Evolutionary conservation across 2,113 vertebrate genomes (phyloP).

Genomic region (Campylorhamphus procurvoides): DNA sequence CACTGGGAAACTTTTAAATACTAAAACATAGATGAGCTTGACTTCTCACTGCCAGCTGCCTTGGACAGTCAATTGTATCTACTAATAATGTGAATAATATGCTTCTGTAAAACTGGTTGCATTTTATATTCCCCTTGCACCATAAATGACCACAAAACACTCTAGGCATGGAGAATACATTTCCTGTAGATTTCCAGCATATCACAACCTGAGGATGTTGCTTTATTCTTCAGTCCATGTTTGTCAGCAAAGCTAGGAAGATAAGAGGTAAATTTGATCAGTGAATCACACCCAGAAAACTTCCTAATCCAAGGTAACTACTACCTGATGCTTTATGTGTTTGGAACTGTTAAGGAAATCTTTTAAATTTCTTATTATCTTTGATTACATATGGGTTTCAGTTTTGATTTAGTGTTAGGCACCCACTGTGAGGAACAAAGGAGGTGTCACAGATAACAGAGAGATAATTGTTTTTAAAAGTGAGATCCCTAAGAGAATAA

Average conservation of each 20-base stretch:
- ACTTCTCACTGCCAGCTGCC: not conserved
- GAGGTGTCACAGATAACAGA: slow-evolving; percentile 9
- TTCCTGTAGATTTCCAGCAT: slow-evolving; percentile 1
- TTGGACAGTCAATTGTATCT: not conserved
- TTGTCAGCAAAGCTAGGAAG: slow-evolving; percentile 29
- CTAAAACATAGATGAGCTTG: not conserved
- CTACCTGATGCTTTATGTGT: slow-evolving; percentile 20
- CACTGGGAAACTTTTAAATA: slow-evolving; percentile 11
- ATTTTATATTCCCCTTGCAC: not conserved
- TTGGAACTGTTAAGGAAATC: slow-evolving; percentile 47
- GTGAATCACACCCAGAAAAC: slow-evolving; percentile 20
- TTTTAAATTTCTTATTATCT: slow-evolving; percentile 42
- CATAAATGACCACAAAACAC: not conserved
- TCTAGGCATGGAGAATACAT: not conserved
- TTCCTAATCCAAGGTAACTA: slow-evolving; percentile 46
- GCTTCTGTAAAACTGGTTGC: not conserved
- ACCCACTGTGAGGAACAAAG: slow-evolving; percentile 49
- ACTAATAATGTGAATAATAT: not conserved
- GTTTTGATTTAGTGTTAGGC: slow-evolving; percentile 53
- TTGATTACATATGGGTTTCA: slow-evolving; percentile 33
- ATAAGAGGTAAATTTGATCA: not conserved
- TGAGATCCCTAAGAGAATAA: slow-evolving; percentile 42
- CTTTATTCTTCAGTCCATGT: slow-evolving; percentile 1
- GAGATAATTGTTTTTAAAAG: slow-evolving; percentile 56
- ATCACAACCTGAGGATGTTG: not conserved